A percentile compares a stretch with the other conserved stretches of the same genome.
Conservation (phyloP, 2,797 vertebrate genomes). For the Anguilla pacifica region DNA sequence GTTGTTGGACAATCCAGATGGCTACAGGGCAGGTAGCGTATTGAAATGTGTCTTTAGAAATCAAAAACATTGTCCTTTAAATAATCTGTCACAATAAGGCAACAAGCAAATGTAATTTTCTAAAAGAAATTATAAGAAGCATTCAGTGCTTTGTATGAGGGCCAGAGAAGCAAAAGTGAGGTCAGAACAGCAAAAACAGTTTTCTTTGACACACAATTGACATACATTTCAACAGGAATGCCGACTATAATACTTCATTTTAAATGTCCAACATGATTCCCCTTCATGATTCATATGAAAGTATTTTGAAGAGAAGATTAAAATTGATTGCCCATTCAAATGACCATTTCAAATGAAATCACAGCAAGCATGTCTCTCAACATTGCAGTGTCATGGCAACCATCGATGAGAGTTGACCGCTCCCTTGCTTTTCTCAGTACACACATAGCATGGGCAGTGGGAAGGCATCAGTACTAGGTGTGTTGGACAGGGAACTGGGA, state of each 20-base stretch:
- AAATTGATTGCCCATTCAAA: neutral
- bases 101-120: neutral
- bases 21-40: constrained; percentile 40
- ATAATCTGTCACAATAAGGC: neutral
- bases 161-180: neutral
- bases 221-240: neutral
- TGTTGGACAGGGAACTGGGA: neutral
- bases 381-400: neutral
- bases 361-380: neutral
- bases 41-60: neutral
- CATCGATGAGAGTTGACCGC: neutral
- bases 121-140: neutral
- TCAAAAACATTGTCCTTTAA: neutral
- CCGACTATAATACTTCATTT: neutral
- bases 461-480: neutral
- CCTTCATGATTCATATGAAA: neutral
- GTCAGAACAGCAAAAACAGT: neutral
- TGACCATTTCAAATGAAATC: neutral
- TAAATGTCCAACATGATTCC: neutral
- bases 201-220: neutral
- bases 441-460: neutral
- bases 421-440: neutral
- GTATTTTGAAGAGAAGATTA: neutral
- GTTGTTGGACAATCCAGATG: constrained; percentile 13
- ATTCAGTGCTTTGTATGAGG: neutral